Conservation (phyloP, 1,140 invertebrate genomes). For the Euura saliciscinereae region DNA sequence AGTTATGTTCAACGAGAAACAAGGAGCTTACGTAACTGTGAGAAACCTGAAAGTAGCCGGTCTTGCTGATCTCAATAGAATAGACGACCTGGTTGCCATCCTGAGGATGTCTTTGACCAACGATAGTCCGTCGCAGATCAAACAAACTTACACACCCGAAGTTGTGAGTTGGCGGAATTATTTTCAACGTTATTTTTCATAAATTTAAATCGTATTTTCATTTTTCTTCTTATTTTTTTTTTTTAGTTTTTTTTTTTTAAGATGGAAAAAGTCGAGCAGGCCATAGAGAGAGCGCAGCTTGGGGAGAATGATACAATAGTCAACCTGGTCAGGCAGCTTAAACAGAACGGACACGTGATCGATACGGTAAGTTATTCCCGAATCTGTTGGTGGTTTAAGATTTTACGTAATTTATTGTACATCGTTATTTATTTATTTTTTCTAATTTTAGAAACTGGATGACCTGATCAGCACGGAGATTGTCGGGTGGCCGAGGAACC, state of each 20-base stretch:
- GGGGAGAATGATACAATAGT: conserved; percentile 54
- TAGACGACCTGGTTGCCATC: conserved; percentile 69
- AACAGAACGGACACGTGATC: conserved; percentile 50
- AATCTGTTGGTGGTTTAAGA: too few relatives aligned
- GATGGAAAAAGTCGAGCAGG: conserved; percentile 52
- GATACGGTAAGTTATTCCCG: conserved; percentile 41
- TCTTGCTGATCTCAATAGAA: conserved; percentile 64
- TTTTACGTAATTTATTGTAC: too few relatives aligned
- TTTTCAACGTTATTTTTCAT: too few relatives aligned
- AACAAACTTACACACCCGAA: conserved; percentile 62
- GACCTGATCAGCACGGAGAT: neutral
- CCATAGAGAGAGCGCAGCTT: conserved; percentile 42
- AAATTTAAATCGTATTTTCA: neutral
- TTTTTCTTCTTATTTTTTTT: neutral
- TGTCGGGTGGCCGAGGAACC: neutral
- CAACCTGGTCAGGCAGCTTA: conserved; percentile 52
- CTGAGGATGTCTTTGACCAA: conserved; percentile 64
- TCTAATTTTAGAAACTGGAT: conserved; percentile 11
- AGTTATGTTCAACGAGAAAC: conserved; percentile 60
- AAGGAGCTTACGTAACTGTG: conserved; percentile 68
- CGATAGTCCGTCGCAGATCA: conserved; percentile 57
- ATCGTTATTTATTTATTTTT: conserved; percentile 9
- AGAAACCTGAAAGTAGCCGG: conserved; percentile 72
- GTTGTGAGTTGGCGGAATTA: conserved; percentile 43
- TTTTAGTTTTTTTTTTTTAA: conserved; percentile 28